Base-by-base conservation (phyloP, 1,140 invertebrate species). In the Archegozetes longisetosus region DNA sequence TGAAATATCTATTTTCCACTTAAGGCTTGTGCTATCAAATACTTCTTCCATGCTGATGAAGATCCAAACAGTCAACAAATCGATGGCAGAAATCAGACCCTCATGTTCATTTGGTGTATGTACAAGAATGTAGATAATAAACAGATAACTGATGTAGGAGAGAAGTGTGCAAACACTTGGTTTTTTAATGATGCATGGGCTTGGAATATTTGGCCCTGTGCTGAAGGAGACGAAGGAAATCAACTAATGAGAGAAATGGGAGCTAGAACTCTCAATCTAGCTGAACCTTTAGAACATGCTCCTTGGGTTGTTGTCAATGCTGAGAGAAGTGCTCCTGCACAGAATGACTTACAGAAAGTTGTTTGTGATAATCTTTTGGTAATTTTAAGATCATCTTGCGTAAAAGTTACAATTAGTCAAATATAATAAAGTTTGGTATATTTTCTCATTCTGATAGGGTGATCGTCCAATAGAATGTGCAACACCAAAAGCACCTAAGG, bases 71-170 rank as follows among this genome's bases (percentile, higher is more conserved):
- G 27, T 22, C 13, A 17, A 1, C 22, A 62, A 40, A 61, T 26
- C 55, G 59, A 61, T 50, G 57, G 59, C 23, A 61, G 60, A 27
- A 61, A 61, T 60, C 59, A 61, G 60, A 61, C 59, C n/a, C 27
- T 61, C 12, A 17, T 25, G 9, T 60, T 57, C 26, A 60, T 61
- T 29, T 1, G 47, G 20, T 61, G 59, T 48, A 62, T 61, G 60
- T 61, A 32, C 26, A 61, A 61, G 26, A 61, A 61, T 40, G 49
- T 56, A 26, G 49, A 2, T 3, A 61, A 60, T 60, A n/a, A 51
- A 9, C 17, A 2, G 20, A n/a, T 60, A 3, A 27, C 23, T 1
- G n/a, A 23, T 53, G 26, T 61, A 20, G 25, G 20, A 14, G 26
- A 61, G 26, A 9, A 61, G 20, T 61, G 59, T 61, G 51, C 60